Conservation (phyloP, 2,888 invertebrate genomes). For the Athalia circularis region DNA sequence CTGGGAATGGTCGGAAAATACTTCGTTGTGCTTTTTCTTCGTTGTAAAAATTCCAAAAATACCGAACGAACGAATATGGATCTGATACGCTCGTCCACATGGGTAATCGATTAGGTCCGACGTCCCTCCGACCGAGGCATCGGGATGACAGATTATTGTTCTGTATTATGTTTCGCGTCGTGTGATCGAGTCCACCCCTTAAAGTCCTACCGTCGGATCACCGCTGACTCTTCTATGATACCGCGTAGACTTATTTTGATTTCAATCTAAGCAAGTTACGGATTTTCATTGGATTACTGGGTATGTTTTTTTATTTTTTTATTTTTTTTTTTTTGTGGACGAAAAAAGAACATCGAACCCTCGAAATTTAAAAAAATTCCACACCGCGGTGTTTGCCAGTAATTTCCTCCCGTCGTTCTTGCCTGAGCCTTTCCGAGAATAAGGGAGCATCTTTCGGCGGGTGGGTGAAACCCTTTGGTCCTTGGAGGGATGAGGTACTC, state of each 20-base stretch:
- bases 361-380: no score
- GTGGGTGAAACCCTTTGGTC: constrained; percentile 9
- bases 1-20: no score
- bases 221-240: constrained; percentile 15
- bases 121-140: constrained; percentile 48
- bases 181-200: constrained; percentile 17
- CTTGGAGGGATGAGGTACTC: constrained; percentile 15
- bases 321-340: neutral
- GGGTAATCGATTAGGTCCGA: constrained; percentile 48
- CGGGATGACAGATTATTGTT: constrained; percentile 51
- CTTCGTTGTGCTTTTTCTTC: no score
- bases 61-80: neutral
- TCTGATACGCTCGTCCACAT: neutral
- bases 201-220: constrained; percentile 37
- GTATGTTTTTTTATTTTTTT: constrained; percentile 1
- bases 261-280: constrained; percentile 1
- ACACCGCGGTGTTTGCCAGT: neutral
- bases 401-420: neutral
- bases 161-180: constrained; percentile 44
- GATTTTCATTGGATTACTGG: constrained; percentile 2
- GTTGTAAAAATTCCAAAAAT: neutral
- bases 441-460: constrained; percentile 9
- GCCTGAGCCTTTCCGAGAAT: no score
- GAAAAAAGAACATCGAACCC: no score
- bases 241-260: constrained; percentile 17